Base-by-base conservation (phyloP, 2,113 vertebrate genomes). In the Platysteira castanea region DNA sequence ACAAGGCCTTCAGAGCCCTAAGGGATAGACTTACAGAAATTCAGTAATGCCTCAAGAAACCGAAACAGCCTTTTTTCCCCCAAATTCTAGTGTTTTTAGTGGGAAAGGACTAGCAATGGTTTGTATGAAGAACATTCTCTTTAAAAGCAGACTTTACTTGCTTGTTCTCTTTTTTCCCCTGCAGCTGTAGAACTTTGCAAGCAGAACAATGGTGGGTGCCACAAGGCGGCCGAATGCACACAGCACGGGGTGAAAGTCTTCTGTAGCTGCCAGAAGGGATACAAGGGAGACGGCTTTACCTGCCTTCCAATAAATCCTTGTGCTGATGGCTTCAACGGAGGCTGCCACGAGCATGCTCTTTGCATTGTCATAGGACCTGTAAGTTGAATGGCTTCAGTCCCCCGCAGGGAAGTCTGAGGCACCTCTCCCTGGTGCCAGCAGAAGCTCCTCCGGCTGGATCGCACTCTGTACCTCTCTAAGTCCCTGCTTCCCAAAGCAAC, bases 331-430 rank as follows among this genome's bases (percentile, higher is more conserved):
- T 97, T 98, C 87, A 99, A 99, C 0, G 99, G 99, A 9, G 98
- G 98, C 46, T 99, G 99, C 89, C 98, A 99, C 0, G 98, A 99
- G 68, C 99, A 99, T 8, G 99, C 99, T 52, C 75, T 70, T 83
- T 99, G 99, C 98, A 99, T 53, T 83, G 98, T 99, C 98, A 98
- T 83, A 1, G 98, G 98, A 52, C 98, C 99, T 56, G 99, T 99
- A 95, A 99, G 98, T 97, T 9, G 20, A 74, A 85, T 13, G 0
- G 10, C 47, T 84, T 77, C 57, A 12, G n/a, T 27, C 8, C 42
- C 33, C 47, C 31, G 46, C 28, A 37, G 30, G 20, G 23, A 78
- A 56, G 6, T 11, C n/a, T 1, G 4, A 65, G 24, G 31, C 8
- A 28, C 50, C 78, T 76, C 77, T 70, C 22, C 33, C 61, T 16